Evolutionary conservation across 2,797 vertebrate genomes (phyloP).

Genomic region (Tamandua tetradactyla): DNA sequence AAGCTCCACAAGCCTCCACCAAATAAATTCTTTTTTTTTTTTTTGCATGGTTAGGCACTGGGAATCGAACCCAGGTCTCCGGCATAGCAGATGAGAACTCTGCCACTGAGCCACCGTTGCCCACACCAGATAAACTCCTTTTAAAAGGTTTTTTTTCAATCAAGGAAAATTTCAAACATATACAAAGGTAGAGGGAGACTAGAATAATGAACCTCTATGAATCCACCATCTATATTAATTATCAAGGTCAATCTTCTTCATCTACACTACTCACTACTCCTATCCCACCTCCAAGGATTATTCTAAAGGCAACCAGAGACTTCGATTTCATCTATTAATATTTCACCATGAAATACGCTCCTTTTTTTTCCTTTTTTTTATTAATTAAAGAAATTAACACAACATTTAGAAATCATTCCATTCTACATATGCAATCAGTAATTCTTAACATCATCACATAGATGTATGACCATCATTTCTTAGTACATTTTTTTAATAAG

Average conservation of each 20-base stretch:
- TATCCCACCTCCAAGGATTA: not conserved
- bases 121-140: not conserved
- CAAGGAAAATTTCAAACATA: slow-evolving; percentile 21
- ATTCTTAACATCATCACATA: no score
- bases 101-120: no score
- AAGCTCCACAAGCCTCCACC: not conserved
- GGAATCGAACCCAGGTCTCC: no score
- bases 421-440: no score
- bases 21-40: not conserved
- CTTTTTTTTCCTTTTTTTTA: no score
- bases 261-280: not conserved
- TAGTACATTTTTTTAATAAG: no score
- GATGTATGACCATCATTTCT: no score
- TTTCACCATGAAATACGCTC: slow-evolving; percentile 28
- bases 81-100: no score
- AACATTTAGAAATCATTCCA: no score
- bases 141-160: not conserved
- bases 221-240: not conserved
- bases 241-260: not conserved
- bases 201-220: not conserved
- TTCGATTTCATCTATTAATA: slow-evolving; percentile 15
- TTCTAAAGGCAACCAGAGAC: not conserved
- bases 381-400: no score
- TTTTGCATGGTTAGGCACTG: no score
- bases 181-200: not conserved